Evolutionary conservation across 1,140 invertebrate species (phyloP), one percentile per base, ranked within the genome.

Genomic region (Thaumatotibia leucotreta): DNA sequence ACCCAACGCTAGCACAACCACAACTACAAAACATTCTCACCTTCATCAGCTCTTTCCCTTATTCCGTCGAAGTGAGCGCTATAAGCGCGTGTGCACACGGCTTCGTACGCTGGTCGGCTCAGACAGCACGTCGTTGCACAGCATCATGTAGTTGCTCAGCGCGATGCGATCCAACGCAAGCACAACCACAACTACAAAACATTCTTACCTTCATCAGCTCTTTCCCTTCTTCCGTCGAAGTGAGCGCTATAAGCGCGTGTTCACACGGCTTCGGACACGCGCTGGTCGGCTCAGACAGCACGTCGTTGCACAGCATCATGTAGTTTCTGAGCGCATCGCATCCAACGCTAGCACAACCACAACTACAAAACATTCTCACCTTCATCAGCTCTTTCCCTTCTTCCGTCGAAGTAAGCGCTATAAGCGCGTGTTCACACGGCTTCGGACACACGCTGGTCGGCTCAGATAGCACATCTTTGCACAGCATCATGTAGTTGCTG

Each of bases 221-320:
- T 74, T 95, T 94, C 17, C 96, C 96, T 83, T 96, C 94, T 33
- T 95, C 94, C 0, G 95, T 96, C 31, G 95, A 96, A 0, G 94
- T 95, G 14, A 97, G 91, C 0, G 95, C 95, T 45, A 96, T 95
- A 5, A 97, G 92, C 0, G 96, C 95, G 79, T 95, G 92, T 68
- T 94, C 93, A 81, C 96, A 97, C 14, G 92, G 86, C 73, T 95
- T 93, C 0, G 95, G 94, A 80, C 96, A 97, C 14, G 87, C 72
- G n/a, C 72, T 80, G 27, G 80, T 78, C 11, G 91, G 88, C 23
- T 92, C 92, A 23, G 93, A 89, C 61, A 96, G 92, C 9, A 96
- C 92, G 10, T 92, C 92, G 2, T 93, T 93, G 79, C 96, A 97
- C 54, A 93, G 93, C 22, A 94, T 83, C 82, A 96, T 91, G 86